Conservation (phyloP, 2,113 vertebrate species). For the Heloderma charlesbogerti region DNA sequence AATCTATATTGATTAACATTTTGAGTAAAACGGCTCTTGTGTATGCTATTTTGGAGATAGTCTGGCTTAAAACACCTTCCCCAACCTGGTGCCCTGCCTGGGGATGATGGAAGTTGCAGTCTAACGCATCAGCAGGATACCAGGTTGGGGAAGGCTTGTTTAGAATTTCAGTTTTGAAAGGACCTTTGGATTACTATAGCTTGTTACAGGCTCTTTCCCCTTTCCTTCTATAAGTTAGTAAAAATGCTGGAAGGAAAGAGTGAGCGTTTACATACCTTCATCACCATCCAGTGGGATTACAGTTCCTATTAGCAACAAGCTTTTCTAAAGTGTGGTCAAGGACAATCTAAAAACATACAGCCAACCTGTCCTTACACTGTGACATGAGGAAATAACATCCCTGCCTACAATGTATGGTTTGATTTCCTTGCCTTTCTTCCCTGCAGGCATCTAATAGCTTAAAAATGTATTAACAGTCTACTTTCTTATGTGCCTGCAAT, state of each 20-base stretch:
- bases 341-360: not conserved
- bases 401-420: not conserved
- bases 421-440: not conserved
- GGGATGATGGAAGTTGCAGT: no score
- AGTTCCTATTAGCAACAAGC: not conserved
- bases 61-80: not conserved
- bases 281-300: no score
- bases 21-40: not conserved
- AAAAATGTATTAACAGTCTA: not conserved
- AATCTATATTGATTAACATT: not conserved
- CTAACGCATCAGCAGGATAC: no score
- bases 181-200: not conserved
- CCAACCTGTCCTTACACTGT: not conserved
- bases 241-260: not conserved
- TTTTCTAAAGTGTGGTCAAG: not conserved
- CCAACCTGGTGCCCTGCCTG: no score
- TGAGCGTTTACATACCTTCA: not conserved
- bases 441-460: not conserved
- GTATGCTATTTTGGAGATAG: not conserved
- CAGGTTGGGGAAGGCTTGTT: no score
- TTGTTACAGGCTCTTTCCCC: not conserved
- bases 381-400: not conserved
- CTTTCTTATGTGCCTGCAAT: not conserved
- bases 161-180: not conserved
- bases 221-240: not conserved